Evolutionary conservation across 2,797 vertebrate genomes (phyloP), one percentile per base, ranked within the genome.

Genomic region (Platyrinchus mystaceus): DNA sequence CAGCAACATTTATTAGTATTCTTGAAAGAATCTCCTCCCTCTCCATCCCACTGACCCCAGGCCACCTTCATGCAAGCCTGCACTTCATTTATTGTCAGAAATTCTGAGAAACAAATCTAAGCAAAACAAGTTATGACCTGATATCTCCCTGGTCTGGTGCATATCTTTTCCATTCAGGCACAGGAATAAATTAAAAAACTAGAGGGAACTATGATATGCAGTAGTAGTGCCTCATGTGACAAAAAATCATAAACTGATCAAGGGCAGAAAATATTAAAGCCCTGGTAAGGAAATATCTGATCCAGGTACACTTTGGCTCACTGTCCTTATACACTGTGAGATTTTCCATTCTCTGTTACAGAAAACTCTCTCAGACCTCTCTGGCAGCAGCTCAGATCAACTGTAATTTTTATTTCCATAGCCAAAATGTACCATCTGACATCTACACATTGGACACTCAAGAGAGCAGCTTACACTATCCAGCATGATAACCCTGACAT

Each of bases 31-130:
- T 69, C 75, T 84, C 92, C 89, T 91, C 89, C 93, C 23, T 89
- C 36, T 39, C 89, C 94, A 89, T 91, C 90, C 90, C 93, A 85
- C 89, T 92, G 90, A 96, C 89, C 93, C 87, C 73, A 75, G 36
- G 53, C 89, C 89, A 94, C 93, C 90, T 96, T 95, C 95, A 95
- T 50, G 82, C 93, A 95, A 91, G 84, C 69, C 59, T 95, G 90
- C 87, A 86, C 89, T 92, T 90, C 89, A 89, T 95, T 96, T 87
- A 53, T 93, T 84, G 89, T 87, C 87, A 94, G 92, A 93, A 92
- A 91, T 80, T 52, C 82, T 71, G 84, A 87, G 78, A 90, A 91
- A 84, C 60, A 87, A 95, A 81, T 85, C 36, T 75, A 50, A 93
- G 49, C 62, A 94, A 91, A 94, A 55, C 93, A 92, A 91, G 66